A percentile compares a stretch with the other conserved stretches of the same genome.
These are phyloP conservation scores for Hypena proboscidalis DNA, from an alignment of 2,888 invertebrate species.

Conservation along the genomic window DNA sequence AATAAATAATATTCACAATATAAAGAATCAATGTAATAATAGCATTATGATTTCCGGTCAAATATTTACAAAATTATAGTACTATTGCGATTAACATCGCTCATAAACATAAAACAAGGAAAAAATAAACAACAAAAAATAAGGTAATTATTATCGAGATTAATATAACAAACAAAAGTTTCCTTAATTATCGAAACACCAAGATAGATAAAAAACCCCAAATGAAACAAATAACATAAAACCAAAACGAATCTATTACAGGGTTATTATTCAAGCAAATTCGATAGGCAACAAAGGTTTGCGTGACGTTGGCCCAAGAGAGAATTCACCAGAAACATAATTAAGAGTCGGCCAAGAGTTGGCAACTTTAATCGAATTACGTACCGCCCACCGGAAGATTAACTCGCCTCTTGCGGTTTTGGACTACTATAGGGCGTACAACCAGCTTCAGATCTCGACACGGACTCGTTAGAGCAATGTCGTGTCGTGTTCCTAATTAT, in stretches of 20 bases:
- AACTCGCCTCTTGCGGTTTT: constrained; percentile 53
- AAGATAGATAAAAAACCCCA: not conserved
- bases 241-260: constrained; percentile 33
- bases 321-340: constrained; percentile 53
- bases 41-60: too few relatives aligned
- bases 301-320: constrained; percentile 44
- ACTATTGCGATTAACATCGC: too few relatives aligned
- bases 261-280: constrained; percentile 38
- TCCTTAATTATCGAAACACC: not conserved
- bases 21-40: too few relatives aligned
- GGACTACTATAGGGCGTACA: constrained; percentile 23
- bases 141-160: not conserved
- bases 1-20: too few relatives aligned
- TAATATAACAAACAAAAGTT: not conserved
- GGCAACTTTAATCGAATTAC: constrained; percentile 70
- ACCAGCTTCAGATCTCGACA: constrained; percentile 23
- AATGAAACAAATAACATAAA: constrained; percentile 4
- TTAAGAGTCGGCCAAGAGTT: constrained; percentile 59
- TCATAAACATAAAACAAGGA: not conserved
- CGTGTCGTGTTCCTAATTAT: constrained; percentile 9
- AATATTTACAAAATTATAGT: too few relatives aligned
- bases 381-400: constrained; percentile 52
- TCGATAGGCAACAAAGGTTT: constrained; percentile 39
- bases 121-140: not conserved
- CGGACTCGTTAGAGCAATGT: constrained; percentile 9